These are phyloP conservation scores for Polyommatus iphigenia DNA, from an alignment of 2,888 invertebrate genomes.

Conservation along the genomic window DNA sequence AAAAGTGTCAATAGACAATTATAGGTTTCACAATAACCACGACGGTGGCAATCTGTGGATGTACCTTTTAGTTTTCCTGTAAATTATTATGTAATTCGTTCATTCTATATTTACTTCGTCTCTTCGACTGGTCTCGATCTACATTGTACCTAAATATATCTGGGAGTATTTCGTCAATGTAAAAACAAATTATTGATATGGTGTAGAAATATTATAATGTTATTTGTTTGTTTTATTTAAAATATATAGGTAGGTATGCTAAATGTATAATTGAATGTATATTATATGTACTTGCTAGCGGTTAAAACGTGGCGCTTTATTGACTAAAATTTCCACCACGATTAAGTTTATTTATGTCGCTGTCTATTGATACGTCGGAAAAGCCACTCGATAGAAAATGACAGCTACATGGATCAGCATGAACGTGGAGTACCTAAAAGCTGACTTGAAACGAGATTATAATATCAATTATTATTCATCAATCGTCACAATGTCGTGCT, in stretches of 20 bases:
- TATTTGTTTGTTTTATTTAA: background rate
- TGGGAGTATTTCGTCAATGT: slow-evolving; percentile 7
- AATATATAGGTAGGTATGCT: background rate
- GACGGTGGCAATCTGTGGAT: background rate
- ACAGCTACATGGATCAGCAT: background rate
- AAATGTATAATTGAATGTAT: slow-evolving; percentile 1
- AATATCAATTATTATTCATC: background rate
- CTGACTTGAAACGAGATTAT: background rate
- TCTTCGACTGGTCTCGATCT: background rate
- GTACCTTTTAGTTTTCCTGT: background rate
- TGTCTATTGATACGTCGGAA: background rate
- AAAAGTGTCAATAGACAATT: slow-evolving; percentile 42
- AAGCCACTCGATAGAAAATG: background rate
- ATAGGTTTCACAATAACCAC: background rate
- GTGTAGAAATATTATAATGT: background rate
- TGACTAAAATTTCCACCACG: background rate
- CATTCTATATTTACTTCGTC: background rate
- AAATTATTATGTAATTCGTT: background rate
- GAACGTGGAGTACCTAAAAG: background rate
- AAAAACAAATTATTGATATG: slow-evolving; percentile 17
- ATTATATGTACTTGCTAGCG: background rate
- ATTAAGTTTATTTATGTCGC: background rate
- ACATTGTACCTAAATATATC: slow-evolving; percentile 5
- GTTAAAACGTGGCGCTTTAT: background rate
- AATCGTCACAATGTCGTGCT: background rate